Evolutionary conservation across 2,113 vertebrate genomes (phyloP), one percentile per base, ranked within the genome.

Genomic region (Xenopus borealis): DNA sequence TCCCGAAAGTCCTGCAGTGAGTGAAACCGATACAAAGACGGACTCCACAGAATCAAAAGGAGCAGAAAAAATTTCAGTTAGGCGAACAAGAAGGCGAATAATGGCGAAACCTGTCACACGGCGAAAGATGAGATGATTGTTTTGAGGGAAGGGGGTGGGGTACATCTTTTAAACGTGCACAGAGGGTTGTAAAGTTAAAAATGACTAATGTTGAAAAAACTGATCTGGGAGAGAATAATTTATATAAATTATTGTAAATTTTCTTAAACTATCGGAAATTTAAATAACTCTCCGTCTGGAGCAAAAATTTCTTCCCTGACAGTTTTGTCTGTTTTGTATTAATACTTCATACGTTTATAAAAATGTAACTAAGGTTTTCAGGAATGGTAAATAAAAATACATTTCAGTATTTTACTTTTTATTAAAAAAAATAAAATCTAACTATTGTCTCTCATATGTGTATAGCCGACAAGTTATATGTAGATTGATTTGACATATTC

Each of bases 351-450:
- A 91, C 89, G 69, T 94, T 94, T 94, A 90, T 94, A 92, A 87
- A 88, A 88, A 87, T 93, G 90, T 88, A 93, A 93, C 88, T 96
- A 95, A 90, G 91, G 84, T 92, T 90, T 95, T 95, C 92, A 92
- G 92, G 82, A 89, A 89, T 92, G 91, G 94, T 89, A 94, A 98
- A 97, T 98, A 98, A 94, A 92, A 88, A 82, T 89, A 89, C 90
- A 89, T 91, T 80, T 80, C 81, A 81, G 72, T 83, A 81, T 83
- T 77, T 80, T 85, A 85, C 83, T 80, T 86, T 88, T 89, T 55
- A 55, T 64, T 64, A 33, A 10, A 44, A 30, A 40, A 40, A 40
- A 40, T 40, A 40, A 40, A 40, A 40, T 40, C 33, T 40, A 33
- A 33, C 30, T 33, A n/a, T 40, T 40, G 33, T 40, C 33, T 40